These are phyloP conservation scores for Pantherophis guttatus DNA, from an alignment of 2,113 vertebrate species.

Conservation along the genomic window DNA sequence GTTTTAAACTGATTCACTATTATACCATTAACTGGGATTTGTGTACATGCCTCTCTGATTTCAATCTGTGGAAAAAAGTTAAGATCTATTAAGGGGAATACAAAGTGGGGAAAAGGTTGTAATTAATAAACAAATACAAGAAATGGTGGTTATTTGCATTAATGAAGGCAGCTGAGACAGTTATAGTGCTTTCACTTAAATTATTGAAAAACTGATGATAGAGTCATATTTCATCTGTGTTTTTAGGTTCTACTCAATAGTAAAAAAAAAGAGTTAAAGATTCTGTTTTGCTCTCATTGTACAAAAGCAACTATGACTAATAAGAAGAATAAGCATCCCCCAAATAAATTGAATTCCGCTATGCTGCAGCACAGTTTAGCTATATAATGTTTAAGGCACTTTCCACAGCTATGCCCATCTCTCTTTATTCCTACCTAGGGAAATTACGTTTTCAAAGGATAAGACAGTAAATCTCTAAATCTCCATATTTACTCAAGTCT, in stretches of 20 bases:
- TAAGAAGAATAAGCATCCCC: neutral
- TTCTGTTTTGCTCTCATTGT: neutral
- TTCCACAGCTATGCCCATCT: slow-evolving; percentile 54
- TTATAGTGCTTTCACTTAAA: neutral
- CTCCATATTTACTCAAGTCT: slow-evolving; percentile 71
- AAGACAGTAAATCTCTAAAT: slow-evolving; percentile 70
- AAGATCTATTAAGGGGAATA: neutral
- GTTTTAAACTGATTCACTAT: neutral
- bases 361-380: slow-evolving; percentile 51
- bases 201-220: neutral
- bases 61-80: neutral
- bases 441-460: slow-evolving; percentile 70
- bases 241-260: neutral
- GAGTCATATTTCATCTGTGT: neutral
- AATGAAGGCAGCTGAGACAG: neutral
- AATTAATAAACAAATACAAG: neutral
- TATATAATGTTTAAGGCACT: slow-evolving; percentile 54
- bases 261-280: neutral
- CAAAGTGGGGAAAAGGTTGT: neutral
- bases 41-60: neutral
- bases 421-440: slow-evolving; percentile 57
- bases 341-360: slow-evolving; percentile 48
- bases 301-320: neutral
- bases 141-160: neutral
- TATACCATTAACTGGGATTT: neutral